Evolutionary conservation across 2,797 vertebrate genomes (phyloP).

Genomic region (Pteronotus mesoamericanus): DNA sequence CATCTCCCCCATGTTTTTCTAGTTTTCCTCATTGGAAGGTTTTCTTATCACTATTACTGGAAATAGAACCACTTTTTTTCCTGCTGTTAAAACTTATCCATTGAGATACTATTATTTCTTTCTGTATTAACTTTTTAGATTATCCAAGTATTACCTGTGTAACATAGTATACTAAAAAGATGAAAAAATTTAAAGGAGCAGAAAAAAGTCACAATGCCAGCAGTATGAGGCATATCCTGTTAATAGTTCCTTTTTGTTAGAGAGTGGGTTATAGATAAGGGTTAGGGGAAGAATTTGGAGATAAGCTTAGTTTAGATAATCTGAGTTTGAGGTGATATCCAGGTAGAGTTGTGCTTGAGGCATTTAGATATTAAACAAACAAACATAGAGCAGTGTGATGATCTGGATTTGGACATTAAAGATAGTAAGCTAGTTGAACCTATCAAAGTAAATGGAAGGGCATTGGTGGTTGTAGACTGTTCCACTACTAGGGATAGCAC

Average conservation of each 20-base stretch:
- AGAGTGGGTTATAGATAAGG: not conserved
- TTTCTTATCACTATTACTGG: not conserved
- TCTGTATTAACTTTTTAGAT: constrained; percentile 8
- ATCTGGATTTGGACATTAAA: not conserved
- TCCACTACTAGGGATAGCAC: not conserved
- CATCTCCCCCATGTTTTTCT: not conserved
- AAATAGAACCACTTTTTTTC: not conserved
- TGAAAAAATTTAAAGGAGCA: not conserved
- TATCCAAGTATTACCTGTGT: not conserved
- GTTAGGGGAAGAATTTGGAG: not conserved
- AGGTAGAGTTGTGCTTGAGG: not conserved
- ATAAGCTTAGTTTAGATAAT: constrained; percentile 28
- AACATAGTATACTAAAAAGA: not conserved
- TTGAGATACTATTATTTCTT: not conserved
- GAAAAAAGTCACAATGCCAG: not conserved
- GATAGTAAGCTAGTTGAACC: not conserved
- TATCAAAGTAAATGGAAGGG: not conserved
- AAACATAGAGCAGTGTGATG: not conserved
- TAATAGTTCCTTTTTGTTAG: not conserved
- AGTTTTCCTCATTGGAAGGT: not conserved
- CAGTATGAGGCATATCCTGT: not conserved
- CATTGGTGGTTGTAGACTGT: not conserved
- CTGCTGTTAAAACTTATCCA: constrained; percentile 22
- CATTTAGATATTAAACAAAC: not conserved
- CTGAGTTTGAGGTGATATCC: not conserved